Evolutionary conservation across 1,140 invertebrate genomes (phyloP).

Genomic region (Octopus sinensis): DNA sequence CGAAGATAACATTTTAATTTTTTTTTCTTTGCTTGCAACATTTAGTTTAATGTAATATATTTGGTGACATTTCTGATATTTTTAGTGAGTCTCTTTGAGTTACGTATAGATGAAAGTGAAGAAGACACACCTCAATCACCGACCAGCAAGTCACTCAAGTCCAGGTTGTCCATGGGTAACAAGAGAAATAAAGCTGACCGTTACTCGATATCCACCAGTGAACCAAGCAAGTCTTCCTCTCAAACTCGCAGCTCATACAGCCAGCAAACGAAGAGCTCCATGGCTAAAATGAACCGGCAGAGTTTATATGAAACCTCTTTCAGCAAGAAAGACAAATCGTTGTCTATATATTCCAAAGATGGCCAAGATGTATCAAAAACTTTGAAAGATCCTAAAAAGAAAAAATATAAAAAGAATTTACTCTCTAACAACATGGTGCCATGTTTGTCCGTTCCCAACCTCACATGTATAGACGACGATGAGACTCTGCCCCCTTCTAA

Average conservation of each 20-base stretch:
- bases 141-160: background rate
- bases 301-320: background rate
- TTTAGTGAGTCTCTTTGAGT: conserved; percentile 13
- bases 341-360: background rate
- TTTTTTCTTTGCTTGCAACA: no score
- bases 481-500: conserved; percentile 25
- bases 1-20: no score
- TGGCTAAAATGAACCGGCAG: conserved; percentile 20
- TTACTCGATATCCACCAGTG: conserved; percentile 7
- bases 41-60: background rate
- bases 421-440: background rate
- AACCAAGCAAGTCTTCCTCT: conserved; percentile 10
- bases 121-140: background rate
- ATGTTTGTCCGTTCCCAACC: conserved; percentile 10
- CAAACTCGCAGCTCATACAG: conserved; percentile 17
- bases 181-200: background rate
- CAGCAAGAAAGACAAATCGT: background rate
- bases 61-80: background rate
- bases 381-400: background rate
- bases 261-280: conserved; percentile 27
- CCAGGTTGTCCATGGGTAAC: background rate
- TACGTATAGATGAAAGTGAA: conserved; percentile 9
- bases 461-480: background rate
- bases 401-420: background rate
- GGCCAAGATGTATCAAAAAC: background rate